A percentile compares a stretch with the other conserved stretches of the same genome.
Evolutionary conservation across 2,888 invertebrate genomes (phyloP).

Genomic region (Rhaphigaster nebulosa): DNA sequence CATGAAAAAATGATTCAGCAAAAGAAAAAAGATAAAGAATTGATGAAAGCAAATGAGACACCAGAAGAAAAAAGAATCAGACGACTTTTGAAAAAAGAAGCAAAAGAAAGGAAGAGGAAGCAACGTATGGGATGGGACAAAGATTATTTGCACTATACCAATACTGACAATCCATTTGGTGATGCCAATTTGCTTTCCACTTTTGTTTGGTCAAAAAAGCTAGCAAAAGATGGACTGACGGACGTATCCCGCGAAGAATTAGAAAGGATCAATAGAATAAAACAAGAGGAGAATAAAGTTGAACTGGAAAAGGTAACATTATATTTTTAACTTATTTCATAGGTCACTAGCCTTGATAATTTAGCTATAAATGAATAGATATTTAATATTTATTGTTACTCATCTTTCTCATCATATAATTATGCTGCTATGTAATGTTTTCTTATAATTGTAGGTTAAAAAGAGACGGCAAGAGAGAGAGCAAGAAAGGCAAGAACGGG

Average conservation of each 20-base stretch:
- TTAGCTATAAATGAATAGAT: background rate
- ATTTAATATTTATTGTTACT: background rate
- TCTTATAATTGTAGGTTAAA: conserved; percentile 76
- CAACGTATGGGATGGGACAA: conserved; percentile 98
- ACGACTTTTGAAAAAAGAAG: conserved; percentile 90
- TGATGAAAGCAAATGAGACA: conserved; percentile 90
- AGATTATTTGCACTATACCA: conserved; percentile 96
- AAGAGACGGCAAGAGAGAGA: conserved; percentile 91
- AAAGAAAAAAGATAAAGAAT: conserved; percentile 78
- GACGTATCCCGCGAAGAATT: conserved; percentile 84
- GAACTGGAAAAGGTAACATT: conserved; percentile 88
- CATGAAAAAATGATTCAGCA: conserved; percentile 77
- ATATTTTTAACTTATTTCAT: background rate
- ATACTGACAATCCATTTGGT: conserved; percentile 98
- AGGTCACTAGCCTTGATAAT: background rate
- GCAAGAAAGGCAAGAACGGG: conserved; percentile 84
- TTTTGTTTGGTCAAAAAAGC: conserved; percentile 97
- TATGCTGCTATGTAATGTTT: background rate
- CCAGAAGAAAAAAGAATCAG: conserved; percentile 93
- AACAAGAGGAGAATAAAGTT: conserved; percentile 90
- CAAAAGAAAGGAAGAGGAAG: conserved; percentile 88
- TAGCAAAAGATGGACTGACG: conserved; percentile 91
- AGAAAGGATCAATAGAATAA: conserved; percentile 85
- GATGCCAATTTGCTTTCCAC: conserved; percentile 95
- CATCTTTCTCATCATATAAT: background rate